Base-by-base conservation (phyloP, 2,888 invertebrate genomes). In the Tipula lateralis region DNA sequence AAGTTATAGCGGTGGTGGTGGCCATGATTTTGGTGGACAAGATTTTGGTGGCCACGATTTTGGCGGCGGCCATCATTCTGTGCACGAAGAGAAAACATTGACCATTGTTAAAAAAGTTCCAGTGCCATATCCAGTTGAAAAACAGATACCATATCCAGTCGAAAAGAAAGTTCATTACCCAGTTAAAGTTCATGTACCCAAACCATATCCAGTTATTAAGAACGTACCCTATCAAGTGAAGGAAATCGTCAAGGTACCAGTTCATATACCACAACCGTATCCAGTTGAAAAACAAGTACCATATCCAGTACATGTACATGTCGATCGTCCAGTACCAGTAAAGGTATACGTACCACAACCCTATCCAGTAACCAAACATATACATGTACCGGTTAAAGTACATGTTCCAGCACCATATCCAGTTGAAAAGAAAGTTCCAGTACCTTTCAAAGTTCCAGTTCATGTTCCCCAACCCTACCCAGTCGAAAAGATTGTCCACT, bases 221-320 rank as follows among this genome's bases (percentile, higher is more conserved):
- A 92, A 92, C 89, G 91, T 93, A 87, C 95, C 94, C 81, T 93
- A 93, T 88, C 94, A 94, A 87, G 95, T 95, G 86, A 95, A 95
- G 91, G 95, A 95, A 90, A 92, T 92, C 91, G 93, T 96, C 84
- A 95, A 95, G 89, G 95, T 95, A 85, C 95, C 95, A 86, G 94
- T 94, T 86, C 94, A 95, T 88, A 93, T 95, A 86, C 95, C 95
- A 87, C 92, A 93, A 87, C 95, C 95, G 87, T 95, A 95, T 91
- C 95, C 95, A 88, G 94, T 94, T 87, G 94, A 94, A 89, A 94
- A 94, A 91, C 92, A 92, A 91, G 93, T 96, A 84, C 95, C 94
- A 88, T 94, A 94, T 86, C 93, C 95, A 87, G 94, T 94, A 83
- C 94, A 91, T 89, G 93, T 94, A 36, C 94, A 94, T 88, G 93